phyloP scores from a whole-genome alignment of 2,888 invertebrate genomes.

The Mesopsocus fuscifrons region DNA sequence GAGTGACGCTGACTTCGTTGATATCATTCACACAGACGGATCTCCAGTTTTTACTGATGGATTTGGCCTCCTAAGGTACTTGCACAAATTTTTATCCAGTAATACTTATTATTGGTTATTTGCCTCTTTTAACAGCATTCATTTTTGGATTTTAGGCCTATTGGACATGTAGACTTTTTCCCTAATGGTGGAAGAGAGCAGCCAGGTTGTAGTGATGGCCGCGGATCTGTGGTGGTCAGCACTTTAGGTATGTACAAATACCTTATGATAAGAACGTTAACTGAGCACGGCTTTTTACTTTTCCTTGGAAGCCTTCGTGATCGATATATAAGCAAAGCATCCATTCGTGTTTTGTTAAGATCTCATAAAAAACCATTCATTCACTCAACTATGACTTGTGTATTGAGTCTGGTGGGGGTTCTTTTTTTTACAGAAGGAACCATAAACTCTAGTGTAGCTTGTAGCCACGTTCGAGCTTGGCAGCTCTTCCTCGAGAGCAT shows the following conservation, averaged over 20 bases:
- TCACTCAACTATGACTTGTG: no score
- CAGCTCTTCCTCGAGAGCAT: constrained; percentile 32
- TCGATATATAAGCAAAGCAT: no score
- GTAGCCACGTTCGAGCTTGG: constrained; percentile 37
- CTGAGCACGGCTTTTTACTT: no score
- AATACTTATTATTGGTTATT: no score
- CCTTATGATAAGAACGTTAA: no score
- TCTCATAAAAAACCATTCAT: no score
- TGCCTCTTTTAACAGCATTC: no score
- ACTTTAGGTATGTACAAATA: no score
- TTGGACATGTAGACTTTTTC: constrained; percentile 39
- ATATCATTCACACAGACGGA: constrained; percentile 49
- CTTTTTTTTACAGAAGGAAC: constrained; percentile 26
- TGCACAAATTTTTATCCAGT: no score
- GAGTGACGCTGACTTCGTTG: constrained; percentile 41
- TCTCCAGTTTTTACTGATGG: constrained; percentile 36
- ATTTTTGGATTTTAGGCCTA: constrained; percentile 28
- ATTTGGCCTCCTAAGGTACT: constrained; percentile 29
- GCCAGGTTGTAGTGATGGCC: constrained; percentile 35
- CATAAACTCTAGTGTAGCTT: constrained; percentile 30
- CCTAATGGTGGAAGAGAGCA: constrained; percentile 40
- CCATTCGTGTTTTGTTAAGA: no score
- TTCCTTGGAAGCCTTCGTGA: no score
- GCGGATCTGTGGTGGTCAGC: constrained; percentile 34
- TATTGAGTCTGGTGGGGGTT: no score